Percentiles rank a stretch among this genome's conserved stretches.
Conservation (phyloP, 2,888 invertebrate species). For the Drosophila greeni region DNA sequence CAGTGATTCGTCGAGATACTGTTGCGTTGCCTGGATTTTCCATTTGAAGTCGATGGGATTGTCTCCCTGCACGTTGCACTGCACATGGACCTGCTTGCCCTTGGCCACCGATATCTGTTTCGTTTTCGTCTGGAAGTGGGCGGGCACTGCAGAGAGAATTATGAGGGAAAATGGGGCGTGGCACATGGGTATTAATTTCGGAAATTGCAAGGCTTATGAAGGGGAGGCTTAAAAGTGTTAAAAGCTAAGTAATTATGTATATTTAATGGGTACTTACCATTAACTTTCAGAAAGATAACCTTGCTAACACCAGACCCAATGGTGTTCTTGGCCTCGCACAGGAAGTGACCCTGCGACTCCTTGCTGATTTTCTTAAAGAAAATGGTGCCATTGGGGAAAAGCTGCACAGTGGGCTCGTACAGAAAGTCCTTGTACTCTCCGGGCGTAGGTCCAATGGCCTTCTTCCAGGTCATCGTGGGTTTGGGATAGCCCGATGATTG, state of each 20-base stretch:
- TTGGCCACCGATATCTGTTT: constrained; percentile 90
- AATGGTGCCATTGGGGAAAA: constrained; percentile 90
- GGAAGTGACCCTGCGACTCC: constrained; percentile 92
- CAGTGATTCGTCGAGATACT: constrained; percentile 85
- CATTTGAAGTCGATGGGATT: constrained; percentile 91
- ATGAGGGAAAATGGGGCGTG: neutral
- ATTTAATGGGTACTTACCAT: constrained; percentile 82
- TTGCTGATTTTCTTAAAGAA: constrained; percentile 90
- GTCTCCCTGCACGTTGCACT: constrained; percentile 93
- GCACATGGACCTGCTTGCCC: constrained; percentile 89
- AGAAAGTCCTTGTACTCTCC: constrained; percentile 91
- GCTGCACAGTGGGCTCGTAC: constrained; percentile 87
- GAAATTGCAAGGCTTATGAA: neutral
- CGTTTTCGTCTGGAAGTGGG: constrained; percentile 89
- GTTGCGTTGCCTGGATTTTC: constrained; percentile 85
- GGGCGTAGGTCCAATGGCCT: constrained; percentile 88
- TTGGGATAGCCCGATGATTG: constrained; percentile 95
- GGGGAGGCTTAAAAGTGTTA: no score
- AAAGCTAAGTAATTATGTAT: neutral
- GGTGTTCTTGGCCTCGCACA: constrained; percentile 95
- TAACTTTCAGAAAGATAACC: constrained; percentile 92
- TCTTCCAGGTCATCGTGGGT: constrained; percentile 92
- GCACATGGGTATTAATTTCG: neutral
- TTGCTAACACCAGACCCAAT: constrained; percentile 95
- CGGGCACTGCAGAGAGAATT: constrained; percentile 83